phyloP scores from a whole-genome alignment of 2,113 vertebrate genomes.

The Thamnophis sirtalis region DNA sequence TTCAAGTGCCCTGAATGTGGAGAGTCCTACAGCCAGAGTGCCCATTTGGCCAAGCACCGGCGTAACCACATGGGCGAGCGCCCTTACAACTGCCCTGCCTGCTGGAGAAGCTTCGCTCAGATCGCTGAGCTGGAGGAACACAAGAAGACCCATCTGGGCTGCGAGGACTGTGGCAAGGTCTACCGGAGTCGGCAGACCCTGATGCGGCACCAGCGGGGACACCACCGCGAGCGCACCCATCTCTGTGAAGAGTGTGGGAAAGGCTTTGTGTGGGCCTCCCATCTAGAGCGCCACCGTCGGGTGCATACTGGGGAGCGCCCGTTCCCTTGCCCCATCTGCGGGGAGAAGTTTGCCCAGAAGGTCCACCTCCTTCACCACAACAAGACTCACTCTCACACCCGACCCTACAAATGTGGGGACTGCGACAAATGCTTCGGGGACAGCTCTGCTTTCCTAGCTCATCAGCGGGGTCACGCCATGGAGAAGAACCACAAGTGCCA shows the following conservation, averaged over 20 bases:
- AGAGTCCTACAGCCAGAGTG: slow-evolving; percentile 48
- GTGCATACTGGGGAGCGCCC: slow-evolving; percentile 62
- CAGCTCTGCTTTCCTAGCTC: slow-evolving; percentile 60
- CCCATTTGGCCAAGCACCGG: slow-evolving; percentile 32
- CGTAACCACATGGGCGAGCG: slow-evolving; percentile 44
- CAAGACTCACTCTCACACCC: slow-evolving; percentile 62
- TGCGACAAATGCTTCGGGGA: slow-evolving; percentile 63
- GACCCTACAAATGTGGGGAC: slow-evolving; percentile 60
- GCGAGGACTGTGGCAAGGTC: slow-evolving; percentile 28
- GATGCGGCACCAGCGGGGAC: slow-evolving; percentile 40
- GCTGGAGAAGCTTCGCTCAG: slow-evolving; percentile 62
- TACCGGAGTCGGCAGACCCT: not conserved
- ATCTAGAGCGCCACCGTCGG: slow-evolving; percentile 62
- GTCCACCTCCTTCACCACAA: slow-evolving; percentile 64
- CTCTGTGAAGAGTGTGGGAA: slow-evolving; percentile 67
- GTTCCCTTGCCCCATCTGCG: slow-evolving; percentile 59
- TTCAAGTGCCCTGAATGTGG: slow-evolving; percentile 47
- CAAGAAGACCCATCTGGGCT: slow-evolving; percentile 48
- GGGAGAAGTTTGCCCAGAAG: slow-evolving; percentile 46
- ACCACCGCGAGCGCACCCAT: slow-evolving; percentile 44
- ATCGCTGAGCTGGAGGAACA: slow-evolving; percentile 64
- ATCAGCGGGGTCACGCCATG: slow-evolving; percentile 59
- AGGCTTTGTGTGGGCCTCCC: slow-evolving; percentile 63
- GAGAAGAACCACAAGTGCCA: slow-evolving; percentile 64
- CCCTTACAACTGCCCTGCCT: slow-evolving; percentile 58